Base-by-base conservation (phyloP, 2,113 vertebrate genomes). In the Semnornis frantzii region DNA sequence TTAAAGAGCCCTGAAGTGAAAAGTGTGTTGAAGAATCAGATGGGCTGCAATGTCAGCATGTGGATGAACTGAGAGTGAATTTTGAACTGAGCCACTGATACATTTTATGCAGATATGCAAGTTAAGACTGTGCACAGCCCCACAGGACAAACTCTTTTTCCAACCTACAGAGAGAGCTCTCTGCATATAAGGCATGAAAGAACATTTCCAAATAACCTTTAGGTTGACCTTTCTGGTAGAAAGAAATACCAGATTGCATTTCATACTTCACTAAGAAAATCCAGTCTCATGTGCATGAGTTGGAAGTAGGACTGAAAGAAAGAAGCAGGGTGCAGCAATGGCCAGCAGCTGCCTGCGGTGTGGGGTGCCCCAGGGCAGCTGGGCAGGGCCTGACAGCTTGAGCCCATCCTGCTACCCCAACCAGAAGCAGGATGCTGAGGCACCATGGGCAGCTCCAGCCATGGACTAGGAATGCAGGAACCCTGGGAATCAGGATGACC, bases 41-140 rank as follows among this genome's bases (percentile, higher is more conserved):
- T 89, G 44, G 14, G 15, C 19, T 84, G 37, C 13, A 30, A 21
- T 68, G n/a, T 54, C 65, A 77, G 54, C 42, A 11, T 18, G 33
- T 4, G 12, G 31, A 54, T 34, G 34, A 78, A 52, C 28, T 6
- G 31, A 31, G 23, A 54, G 48, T 13, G 28, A 23, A 23, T 33
- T 78, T 39, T 84, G n/a, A 75, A 70, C 63, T 25, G 48, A 88
- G 48, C 31, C 12, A 23, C 10, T 33, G 44, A 42, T 27, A 44
- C 2, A 12, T 62, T 76, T 82, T 39, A 48, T 30, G 25, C 1
- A 1, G 24, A 60, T 30, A 64, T 0, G 1, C 15, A 42, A 78
- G 48, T 42, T 15, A 58, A 71, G 37, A 44, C 7, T 33, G 60
- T 21, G 12, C 37, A 3, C 19, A 64, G 31, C 4, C 33, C 31